Evolutionary conservation across 2,113 vertebrate genomes (phyloP).

Genomic region (Hemibagrus wyckioides): DNA sequence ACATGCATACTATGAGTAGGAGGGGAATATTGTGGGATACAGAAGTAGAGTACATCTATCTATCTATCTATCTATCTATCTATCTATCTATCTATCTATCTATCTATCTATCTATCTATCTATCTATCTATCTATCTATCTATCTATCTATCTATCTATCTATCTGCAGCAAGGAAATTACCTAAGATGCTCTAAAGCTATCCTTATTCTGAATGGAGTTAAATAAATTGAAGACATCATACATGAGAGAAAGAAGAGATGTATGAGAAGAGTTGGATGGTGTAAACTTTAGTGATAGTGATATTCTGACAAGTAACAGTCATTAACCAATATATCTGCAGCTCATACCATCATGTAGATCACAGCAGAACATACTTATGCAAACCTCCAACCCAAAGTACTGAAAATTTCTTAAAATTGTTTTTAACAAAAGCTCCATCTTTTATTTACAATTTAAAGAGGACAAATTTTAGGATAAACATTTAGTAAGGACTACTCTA

Average conservation of each 20-base stretch:
- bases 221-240: neutral
- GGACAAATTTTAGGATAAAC: neutral
- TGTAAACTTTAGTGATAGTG: neutral
- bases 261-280: too few relatives aligned
- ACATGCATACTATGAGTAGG: too few relatives aligned
- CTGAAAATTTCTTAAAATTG: neutral
- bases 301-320: neutral
- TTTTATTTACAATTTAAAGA: slow-evolving; percentile 46
- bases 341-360: neutral
- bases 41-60: too few relatives aligned
- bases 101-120: too few relatives aligned
- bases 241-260: too few relatives aligned
- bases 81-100: too few relatives aligned
- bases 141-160: too few relatives aligned
- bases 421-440: neutral
- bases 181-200: neutral
- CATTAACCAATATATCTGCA: neutral
- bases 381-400: neutral
- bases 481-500: neutral
- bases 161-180: too few relatives aligned
- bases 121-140: too few relatives aligned
- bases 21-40: too few relatives aligned
- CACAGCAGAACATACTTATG: neutral
- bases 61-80: too few relatives aligned
- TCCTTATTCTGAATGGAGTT: neutral